These are phyloP conservation scores for Orchestes rusci DNA, from an alignment of 2,888 invertebrate species.

Conservation along the genomic window DNA sequence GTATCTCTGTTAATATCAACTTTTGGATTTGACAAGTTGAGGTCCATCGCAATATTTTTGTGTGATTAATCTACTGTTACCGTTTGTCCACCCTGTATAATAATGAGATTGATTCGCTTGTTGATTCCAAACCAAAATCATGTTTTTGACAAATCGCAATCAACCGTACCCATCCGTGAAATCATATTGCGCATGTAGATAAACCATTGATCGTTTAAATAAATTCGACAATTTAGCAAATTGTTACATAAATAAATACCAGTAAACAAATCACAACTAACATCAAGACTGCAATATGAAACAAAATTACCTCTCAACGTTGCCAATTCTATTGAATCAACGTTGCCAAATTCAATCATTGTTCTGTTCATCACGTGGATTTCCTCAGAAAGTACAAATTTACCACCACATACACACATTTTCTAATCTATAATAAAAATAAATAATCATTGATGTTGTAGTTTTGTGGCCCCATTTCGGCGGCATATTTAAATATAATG, in stretches of 20 bases:
- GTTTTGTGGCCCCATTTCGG: constrained; percentile 32
- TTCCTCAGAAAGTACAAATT: constrained; percentile 45
- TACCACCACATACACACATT: background rate
- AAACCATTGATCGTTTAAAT: too few species aligned
- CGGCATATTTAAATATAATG: constrained; percentile 25
- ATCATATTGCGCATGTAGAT: too few species aligned
- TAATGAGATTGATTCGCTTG: too few species aligned
- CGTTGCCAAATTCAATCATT: constrained; percentile 18
- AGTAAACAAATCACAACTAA: constrained; percentile 14
- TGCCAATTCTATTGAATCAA: constrained; percentile 14
- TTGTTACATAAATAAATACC: background rate
- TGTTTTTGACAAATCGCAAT: too few species aligned
- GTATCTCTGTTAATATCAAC: too few species aligned
- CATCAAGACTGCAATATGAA: constrained; percentile 22
- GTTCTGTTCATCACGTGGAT: constrained; percentile 29
- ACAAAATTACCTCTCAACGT: constrained; percentile 22
- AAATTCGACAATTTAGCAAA: too few species aligned
- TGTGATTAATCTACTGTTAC: too few species aligned
- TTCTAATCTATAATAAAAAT: background rate
- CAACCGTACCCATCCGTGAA: too few species aligned
- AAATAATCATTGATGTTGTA: constrained; percentile 42
- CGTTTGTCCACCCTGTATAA: too few species aligned
- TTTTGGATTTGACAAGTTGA: too few species aligned
- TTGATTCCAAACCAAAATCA: too few species aligned
- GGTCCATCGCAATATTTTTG: too few species aligned